Conservation (phyloP, 2,797 vertebrate genomes). For the Poecilia picta region DNA sequence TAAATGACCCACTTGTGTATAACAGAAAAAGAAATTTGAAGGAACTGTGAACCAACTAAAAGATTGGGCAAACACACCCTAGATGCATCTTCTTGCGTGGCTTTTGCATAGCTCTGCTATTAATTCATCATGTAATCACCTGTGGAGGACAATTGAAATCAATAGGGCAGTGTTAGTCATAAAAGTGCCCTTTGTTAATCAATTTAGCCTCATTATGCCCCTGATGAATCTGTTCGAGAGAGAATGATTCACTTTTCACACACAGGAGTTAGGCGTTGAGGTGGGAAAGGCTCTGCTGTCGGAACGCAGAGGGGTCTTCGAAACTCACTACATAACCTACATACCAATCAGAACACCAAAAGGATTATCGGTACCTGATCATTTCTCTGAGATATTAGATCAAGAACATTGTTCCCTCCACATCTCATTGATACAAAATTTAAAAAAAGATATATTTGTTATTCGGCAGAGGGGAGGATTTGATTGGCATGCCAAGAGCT, state of each 20-base stretch:
- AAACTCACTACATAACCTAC: neutral
- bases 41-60: constrained; percentile 4
- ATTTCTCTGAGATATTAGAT: neutral
- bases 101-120: constrained; percentile 35
- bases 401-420: neutral
- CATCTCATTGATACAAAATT: neutral
- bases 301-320: neutral
- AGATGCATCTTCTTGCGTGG: constrained; percentile 1
- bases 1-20: neutral
- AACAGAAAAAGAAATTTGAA: constrained; percentile 14
- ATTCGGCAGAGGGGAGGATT: constrained; percentile 2
- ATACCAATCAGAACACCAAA: neutral
- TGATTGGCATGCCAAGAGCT: constrained; percentile 28
- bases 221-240: constrained; percentile 72
- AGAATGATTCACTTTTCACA: constrained; percentile 64
- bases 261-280: neutral
- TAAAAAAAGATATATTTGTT: neutral
- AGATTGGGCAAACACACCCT: neutral
- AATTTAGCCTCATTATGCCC: constrained; percentile 72
- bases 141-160: constrained; percentile 66
- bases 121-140: constrained; percentile 61
- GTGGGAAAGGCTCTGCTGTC: neutral
- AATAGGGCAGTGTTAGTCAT: constrained; percentile 69
- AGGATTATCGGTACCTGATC: neutral
- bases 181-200: constrained; percentile 73